These are phyloP conservation scores for Eudemis profundana DNA, from an alignment of 2,888 invertebrate genomes.

Conservation along the genomic window DNA sequence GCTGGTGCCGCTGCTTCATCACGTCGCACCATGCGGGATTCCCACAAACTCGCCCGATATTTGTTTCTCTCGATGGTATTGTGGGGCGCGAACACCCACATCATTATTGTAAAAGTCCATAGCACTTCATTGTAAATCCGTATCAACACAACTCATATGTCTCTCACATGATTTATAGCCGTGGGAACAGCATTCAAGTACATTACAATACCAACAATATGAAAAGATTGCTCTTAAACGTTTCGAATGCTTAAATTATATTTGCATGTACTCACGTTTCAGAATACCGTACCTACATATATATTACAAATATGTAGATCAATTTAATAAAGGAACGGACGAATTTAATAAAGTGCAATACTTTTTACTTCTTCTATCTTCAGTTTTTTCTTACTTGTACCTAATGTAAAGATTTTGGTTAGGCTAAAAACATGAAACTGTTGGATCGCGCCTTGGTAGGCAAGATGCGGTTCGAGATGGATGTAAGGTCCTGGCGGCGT, in stretches of 20 bases:
- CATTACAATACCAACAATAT: constrained; percentile 19
- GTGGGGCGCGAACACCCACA: constrained; percentile 81
- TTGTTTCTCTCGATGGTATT: constrained; percentile 73
- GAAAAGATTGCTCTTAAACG: constrained; percentile 5
- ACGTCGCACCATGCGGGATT: constrained; percentile 77
- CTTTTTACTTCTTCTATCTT: no score
- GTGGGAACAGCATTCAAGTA: constrained; percentile 66
- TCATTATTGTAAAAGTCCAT: constrained; percentile 80
- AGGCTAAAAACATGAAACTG: no score
- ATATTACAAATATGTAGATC: background rate
- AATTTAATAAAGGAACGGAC: background rate
- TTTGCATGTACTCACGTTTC: constrained; percentile 13
- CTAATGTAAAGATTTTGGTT: background rate
- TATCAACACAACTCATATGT: constrained; percentile 78
- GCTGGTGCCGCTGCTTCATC: constrained; percentile 49
- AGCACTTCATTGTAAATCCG: constrained; percentile 79
- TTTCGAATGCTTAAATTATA: background rate
- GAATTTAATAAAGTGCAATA: no score
- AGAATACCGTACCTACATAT: background rate
- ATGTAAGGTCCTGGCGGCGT: constrained; percentile 2
- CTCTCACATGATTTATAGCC: constrained; percentile 79
- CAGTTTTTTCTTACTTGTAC: background rate
- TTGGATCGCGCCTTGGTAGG: no score
- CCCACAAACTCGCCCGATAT: constrained; percentile 77
- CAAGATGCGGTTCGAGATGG: background rate